Percentiles rank a stretch among this genome's conserved stretches.
Conservation (phyloP, 1,140 invertebrate genomes). For the Mylabris phalerata region DNA sequence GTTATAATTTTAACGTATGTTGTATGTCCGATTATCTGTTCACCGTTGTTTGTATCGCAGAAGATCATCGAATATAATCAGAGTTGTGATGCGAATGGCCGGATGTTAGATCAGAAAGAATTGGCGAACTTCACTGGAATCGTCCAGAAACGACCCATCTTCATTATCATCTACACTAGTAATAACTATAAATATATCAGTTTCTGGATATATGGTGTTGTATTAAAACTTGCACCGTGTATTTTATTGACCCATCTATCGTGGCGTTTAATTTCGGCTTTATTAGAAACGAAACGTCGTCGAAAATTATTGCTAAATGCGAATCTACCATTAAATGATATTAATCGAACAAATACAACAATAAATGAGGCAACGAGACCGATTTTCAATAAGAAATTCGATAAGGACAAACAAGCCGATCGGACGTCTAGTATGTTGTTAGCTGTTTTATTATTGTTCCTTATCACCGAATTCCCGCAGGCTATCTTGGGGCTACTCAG, state of each 20-base stretch:
- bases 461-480: constrained; percentile 81
- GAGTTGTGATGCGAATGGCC: constrained; percentile 46
- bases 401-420: constrained; percentile 70
- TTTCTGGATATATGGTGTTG: constrained; percentile 80
- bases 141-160: constrained; percentile 44
- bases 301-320: constrained; percentile 53
- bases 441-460: constrained; percentile 83
- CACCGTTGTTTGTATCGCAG: constrained; percentile 74
- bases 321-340: constrained; percentile 27
- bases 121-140: constrained; percentile 31
- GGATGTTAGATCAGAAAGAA: constrained; percentile 23
- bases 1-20: constrained; percentile 76
- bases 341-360: constrained; percentile 11
- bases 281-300: constrained; percentile 66
- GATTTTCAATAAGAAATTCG: constrained; percentile 36
- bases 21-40: constrained; percentile 75
- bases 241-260: constrained; percentile 73
- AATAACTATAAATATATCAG: constrained; percentile 51
- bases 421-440: constrained; percentile 91
- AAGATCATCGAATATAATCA: constrained; percentile 47
- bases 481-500: constrained; percentile 78
- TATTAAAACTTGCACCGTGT: constrained; percentile 83
- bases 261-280: constrained; percentile 65
- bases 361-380: background rate
- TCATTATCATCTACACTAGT: constrained; percentile 26